Base-by-base conservation (phyloP, 1,140 invertebrate genomes). In the Cydia splendana region DNA sequence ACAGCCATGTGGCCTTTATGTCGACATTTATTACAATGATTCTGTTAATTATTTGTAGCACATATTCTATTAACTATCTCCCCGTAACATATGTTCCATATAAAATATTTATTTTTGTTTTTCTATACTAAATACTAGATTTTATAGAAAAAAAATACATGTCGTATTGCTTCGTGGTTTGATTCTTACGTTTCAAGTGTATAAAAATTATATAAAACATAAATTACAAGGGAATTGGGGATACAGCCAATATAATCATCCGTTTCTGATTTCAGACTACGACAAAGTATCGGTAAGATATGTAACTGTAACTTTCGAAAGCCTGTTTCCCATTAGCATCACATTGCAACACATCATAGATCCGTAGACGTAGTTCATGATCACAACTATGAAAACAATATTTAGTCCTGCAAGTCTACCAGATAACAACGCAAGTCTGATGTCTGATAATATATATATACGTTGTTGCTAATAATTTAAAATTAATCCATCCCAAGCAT, bases 71-170 rank as follows among this genome's bases (percentile, higher is more conserved):
- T 20, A 62, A 62, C 20, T 62, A 42, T 71, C 67, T 71, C 67
- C 67, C n/a, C 67, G 67, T 71, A 71, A 71, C 34, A 71, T 71
- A 71, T 71, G 67, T 71, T 71, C 67, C 67, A 71, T 71, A 71
- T 71, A 71, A 71, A 71, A 71, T 71, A 71, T 71, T 71, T 20
- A 18, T 4, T 18, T 69, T 38, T 28, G 67, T 34, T 71, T 38
- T 71, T 62, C 57, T 62, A 62, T 62, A 62, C 57, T 62, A 62
- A 71, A 71, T 71, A 71, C 38, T 71, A 71, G 67, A 18, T 71
- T 71, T 71, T 18, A 71, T 71, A 71, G 67, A 71, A 71, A 71
- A 24, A 71, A 71, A 71, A 71, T 71, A 71, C 67, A 71, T 67
- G 30, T 38, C 24, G 67, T 42, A 71, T 71, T 71, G n/a, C 34